These are phyloP conservation scores for Sycon ciliatum DNA, from an alignment of 37 sponge, comb jelly and placozoan genomes.

Conservation along the genomic window DNA sequence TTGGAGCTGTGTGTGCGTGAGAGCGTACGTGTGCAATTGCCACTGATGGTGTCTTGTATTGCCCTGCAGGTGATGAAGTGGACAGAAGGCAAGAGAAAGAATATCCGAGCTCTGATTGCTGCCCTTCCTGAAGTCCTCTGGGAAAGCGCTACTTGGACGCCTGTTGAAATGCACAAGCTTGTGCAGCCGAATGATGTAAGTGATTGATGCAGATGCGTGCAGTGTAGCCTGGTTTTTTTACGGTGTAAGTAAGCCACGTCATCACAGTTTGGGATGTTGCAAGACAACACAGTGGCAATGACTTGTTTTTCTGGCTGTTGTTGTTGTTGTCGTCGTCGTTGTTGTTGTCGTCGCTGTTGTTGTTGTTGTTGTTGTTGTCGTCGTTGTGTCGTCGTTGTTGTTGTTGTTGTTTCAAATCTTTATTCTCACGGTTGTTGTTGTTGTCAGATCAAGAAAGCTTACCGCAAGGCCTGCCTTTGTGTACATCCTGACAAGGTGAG, in stretches of 20 bases:
- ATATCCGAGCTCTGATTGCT: slow-evolving; percentile 82
- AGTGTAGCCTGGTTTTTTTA: not conserved
- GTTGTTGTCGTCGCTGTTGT: too few species aligned
- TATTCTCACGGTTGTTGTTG: not conserved
- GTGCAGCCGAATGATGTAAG: slow-evolving; percentile 70
- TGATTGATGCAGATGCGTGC: not conserved
- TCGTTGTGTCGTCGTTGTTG: too few species aligned
- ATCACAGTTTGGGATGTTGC: too few species aligned
- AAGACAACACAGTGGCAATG: too few species aligned
- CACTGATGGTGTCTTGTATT: not conserved
- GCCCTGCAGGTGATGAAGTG: slow-evolving; percentile 64
- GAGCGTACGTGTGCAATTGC: not conserved
- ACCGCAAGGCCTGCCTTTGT: slow-evolving; percentile 76
- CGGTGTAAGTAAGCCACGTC: too few species aligned
- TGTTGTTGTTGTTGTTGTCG: too few species aligned
- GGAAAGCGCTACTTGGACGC: slow-evolving; percentile 85
- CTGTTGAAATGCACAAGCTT: slow-evolving; percentile 78
- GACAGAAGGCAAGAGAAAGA: slow-evolving; percentile 73
- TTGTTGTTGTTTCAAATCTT: too few species aligned
- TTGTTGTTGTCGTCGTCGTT: too few species aligned
- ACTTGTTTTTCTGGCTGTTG: too few species aligned
- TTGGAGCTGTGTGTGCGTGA: slow-evolving; percentile 11
- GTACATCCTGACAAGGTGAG: slow-evolving; percentile 95
- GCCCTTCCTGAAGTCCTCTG: slow-evolving; percentile 78
- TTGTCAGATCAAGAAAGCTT: slow-evolving; percentile 65